A percentile compares a stretch with the other conserved stretches of the same genome.
These are phyloP conservation scores for Scatophagus argus DNA, from an alignment of 2,113 vertebrate genomes.

Conservation along the genomic window DNA sequence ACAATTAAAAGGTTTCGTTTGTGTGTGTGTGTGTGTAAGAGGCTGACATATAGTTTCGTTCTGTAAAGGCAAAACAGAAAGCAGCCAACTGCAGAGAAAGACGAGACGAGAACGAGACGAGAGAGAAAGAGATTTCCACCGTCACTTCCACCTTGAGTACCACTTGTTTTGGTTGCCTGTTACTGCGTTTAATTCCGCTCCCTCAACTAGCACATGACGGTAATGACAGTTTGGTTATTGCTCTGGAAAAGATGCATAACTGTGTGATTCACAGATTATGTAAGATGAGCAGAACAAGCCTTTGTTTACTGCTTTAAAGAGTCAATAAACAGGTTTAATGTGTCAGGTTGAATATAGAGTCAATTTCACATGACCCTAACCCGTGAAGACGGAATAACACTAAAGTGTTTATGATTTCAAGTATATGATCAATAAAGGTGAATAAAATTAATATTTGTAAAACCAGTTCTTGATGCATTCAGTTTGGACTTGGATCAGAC, in stretches of 20 bases:
- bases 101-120: too few species aligned
- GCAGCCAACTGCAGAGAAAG: neutral
- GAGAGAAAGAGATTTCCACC: neutral
- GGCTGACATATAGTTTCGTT: neutral
- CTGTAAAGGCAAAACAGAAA: slow-evolving; percentile 16
- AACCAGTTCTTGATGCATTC: neutral
- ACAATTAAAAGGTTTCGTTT: neutral
- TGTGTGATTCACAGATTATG: neutral
- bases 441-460: neutral
- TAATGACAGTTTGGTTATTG: neutral
- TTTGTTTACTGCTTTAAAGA: neutral
- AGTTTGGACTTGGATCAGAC: neutral
- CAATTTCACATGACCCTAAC: neutral
- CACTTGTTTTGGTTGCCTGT: neutral
- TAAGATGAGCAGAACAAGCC: neutral
- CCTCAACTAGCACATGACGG: slow-evolving; percentile 12
- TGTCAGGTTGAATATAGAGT: neutral
- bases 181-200: slow-evolving; percentile 5
- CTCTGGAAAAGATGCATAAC: slow-evolving; percentile 26
- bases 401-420: neutral
- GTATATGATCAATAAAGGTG: neutral
- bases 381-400: neutral
- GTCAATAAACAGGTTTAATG: neutral
- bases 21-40: neutral
- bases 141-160: neutral